These are phyloP conservation scores for Oryzias javanicus DNA, from an alignment of 2,113 vertebrate species.

Conservation along the genomic window DNA sequence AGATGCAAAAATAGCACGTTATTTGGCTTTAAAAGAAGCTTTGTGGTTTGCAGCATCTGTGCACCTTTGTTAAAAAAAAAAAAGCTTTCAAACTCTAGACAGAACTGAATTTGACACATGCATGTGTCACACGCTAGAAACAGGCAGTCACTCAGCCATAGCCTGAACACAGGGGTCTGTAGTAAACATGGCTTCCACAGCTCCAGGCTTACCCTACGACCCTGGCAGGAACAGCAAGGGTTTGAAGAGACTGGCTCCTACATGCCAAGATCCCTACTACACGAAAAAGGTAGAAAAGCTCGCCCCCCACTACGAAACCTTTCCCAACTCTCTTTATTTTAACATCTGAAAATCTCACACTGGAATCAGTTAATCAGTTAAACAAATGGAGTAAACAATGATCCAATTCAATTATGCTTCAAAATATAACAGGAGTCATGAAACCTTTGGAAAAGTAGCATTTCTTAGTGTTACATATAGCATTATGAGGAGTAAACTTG, in stretches of 20 bases:
- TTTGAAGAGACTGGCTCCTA: conserved; percentile 32
- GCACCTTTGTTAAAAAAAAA: background rate
- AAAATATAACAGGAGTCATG: background rate
- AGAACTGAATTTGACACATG: background rate
- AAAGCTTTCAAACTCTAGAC: background rate
- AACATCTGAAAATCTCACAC: too few relatives aligned
- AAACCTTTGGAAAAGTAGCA: background rate
- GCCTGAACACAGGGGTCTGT: conserved; percentile 57
- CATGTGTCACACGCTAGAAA: conserved; percentile 23
- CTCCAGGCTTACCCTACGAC: conserved; percentile 55
- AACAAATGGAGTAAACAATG: background rate
- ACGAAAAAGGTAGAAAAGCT: conserved; percentile 26
- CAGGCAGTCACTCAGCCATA: conserved; percentile 24
- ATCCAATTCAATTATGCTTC: background rate
- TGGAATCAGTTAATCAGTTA: background rate
- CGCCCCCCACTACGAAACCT: background rate
- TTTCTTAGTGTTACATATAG: conserved; percentile 2
- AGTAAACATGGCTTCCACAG: conserved; percentile 63
- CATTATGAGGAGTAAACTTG: conserved; percentile 16
- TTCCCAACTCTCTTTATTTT: background rate
- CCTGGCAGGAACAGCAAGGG: conserved; percentile 35
- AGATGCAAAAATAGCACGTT: too few relatives aligned
- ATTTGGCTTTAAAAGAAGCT: too few relatives aligned
- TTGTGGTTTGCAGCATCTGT: too few relatives aligned
- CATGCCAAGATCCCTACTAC: conserved; percentile 45